Evolutionary conservation across 2,888 invertebrate genomes (phyloP).

Genomic region (Pomacea canaliculata): DNA sequence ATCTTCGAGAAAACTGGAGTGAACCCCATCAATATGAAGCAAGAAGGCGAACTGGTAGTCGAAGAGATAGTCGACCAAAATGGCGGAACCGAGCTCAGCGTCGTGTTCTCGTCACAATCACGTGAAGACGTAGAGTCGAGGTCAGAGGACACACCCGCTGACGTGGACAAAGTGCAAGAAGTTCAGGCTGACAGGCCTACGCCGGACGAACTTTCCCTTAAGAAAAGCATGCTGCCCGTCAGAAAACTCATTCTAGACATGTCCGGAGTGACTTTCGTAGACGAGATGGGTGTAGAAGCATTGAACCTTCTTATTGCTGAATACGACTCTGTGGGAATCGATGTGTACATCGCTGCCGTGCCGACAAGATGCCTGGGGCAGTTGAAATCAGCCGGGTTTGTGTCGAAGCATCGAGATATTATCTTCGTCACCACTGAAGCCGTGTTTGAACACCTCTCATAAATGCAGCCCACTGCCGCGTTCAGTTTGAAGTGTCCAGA

Average conservation of each 20-base stretch:
- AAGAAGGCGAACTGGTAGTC: background rate
- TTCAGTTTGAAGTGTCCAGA: too few species aligned
- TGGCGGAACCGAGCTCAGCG: too few species aligned
- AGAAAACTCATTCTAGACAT: constrained; percentile 18
- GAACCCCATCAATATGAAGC: constrained; percentile 41
- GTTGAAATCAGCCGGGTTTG: constrained; percentile 26
- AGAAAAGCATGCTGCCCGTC: background rate
- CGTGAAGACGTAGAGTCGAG: background rate
- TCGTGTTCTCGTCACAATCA: too few species aligned
- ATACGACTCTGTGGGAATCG: constrained; percentile 11
- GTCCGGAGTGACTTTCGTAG: constrained; percentile 27
- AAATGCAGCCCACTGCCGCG: too few species aligned
- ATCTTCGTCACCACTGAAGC: constrained; percentile 22
- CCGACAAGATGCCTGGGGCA: constrained; percentile 26
- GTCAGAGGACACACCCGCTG: background rate
- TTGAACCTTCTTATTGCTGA: constrained; percentile 24
- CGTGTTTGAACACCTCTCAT: constrained; percentile 11
- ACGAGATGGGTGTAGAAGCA: constrained; percentile 27
- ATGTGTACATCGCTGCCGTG: constrained; percentile 10
- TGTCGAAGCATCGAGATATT: constrained; percentile 17
- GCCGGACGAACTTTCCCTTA: too few species aligned
- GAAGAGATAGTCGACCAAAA: background rate
- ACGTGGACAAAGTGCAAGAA: background rate
- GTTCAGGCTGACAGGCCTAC: background rate
- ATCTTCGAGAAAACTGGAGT: constrained; percentile 51